Evolutionary conservation across 2,113 vertebrate species (phyloP), one percentile per base, ranked within the genome.

Genomic region (Prionailurus viverrinus): DNA sequence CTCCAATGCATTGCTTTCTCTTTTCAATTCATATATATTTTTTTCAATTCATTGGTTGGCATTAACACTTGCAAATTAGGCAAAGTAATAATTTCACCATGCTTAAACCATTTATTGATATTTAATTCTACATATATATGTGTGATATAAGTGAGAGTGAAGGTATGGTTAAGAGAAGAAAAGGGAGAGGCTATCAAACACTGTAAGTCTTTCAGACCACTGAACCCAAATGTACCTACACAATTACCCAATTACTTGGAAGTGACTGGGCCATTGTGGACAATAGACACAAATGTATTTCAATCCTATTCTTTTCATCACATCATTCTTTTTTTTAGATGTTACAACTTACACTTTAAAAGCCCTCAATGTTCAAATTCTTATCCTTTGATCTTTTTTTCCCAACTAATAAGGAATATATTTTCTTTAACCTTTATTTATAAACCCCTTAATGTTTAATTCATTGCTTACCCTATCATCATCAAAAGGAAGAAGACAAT

Each of bases 361-460:
- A 84, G 48, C 13, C 7, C 33, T 69, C 15, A 29, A 68, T 61
- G 23, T 87, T 90, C 55, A 91, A 93, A 73, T 88, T 84, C 36
- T 73, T 96, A 87, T 66, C 27, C 66, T 95, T 88, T 91, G 36
- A 83, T 87, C 55, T 79, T 71, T 81, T 89, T 76, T 95, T 81
- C 73, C 29, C 90, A 83, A 91, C 79, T 95, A 41, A 5, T 41
- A 84, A n/a, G 23, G 15, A 71, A 53, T 51, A 74, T 7, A 41
- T 91, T 95, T 80, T 95, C 69, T 88, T 73, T 33, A 82, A n/a
- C 45, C 12, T 92, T 91, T 36, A 36, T 68, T 95, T 94, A 89
- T 61, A 74, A 95, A 84, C 36, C 48, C 33, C 7, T 53, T 74
- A 39, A 74, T 94, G 48, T 89, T 94, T 85, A 85, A 89, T 61